These are phyloP conservation scores for Brachyptera putata DNA, from an alignment of 2,888 invertebrate genomes.

Conservation along the genomic window DNA sequence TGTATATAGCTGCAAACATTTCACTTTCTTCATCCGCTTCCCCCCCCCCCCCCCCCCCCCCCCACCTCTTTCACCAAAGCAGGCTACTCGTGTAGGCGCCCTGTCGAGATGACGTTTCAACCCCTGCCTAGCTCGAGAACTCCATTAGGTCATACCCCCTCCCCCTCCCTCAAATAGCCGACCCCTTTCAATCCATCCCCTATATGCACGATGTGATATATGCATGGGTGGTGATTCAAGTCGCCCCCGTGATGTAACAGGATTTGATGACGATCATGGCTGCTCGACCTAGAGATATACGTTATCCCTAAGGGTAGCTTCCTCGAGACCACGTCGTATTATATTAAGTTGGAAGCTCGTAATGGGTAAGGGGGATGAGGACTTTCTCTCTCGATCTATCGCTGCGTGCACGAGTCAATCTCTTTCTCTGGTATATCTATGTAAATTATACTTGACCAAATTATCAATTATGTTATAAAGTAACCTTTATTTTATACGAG, in stretches of 20 bases:
- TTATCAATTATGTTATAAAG: too few relatives aligned
- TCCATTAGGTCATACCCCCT: slow-evolving; percentile 10
- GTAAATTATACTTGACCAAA: slow-evolving; percentile 4
- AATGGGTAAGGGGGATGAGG: neutral
- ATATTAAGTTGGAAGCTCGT: slow-evolving; percentile 1
- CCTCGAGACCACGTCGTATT: neutral
- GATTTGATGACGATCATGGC: slow-evolving; percentile 15
- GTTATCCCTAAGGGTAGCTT: neutral
- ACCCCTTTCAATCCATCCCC: neutral
- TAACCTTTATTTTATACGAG: neutral
- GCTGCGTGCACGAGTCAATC: too few relatives aligned
- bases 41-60: too few relatives aligned
- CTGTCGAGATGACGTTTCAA: too few relatives aligned
- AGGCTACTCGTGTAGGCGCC: too few relatives aligned
- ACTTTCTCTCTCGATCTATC: neutral
- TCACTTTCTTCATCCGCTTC: too few relatives aligned
- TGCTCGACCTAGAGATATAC: slow-evolving; percentile 1
- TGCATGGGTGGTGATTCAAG: slow-evolving; percentile 29
- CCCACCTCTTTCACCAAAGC: too few relatives aligned
- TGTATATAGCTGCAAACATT: too few relatives aligned
- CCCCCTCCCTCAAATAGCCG: neutral
- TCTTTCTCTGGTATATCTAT: too few relatives aligned
- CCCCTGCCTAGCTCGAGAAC: neutral
- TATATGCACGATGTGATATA: slow-evolving; percentile 19
- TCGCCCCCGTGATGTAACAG: slow-evolving; percentile 11